phyloP scores from a whole-genome alignment of 2,888 invertebrate species.

The Andricus curvator region DNA sequence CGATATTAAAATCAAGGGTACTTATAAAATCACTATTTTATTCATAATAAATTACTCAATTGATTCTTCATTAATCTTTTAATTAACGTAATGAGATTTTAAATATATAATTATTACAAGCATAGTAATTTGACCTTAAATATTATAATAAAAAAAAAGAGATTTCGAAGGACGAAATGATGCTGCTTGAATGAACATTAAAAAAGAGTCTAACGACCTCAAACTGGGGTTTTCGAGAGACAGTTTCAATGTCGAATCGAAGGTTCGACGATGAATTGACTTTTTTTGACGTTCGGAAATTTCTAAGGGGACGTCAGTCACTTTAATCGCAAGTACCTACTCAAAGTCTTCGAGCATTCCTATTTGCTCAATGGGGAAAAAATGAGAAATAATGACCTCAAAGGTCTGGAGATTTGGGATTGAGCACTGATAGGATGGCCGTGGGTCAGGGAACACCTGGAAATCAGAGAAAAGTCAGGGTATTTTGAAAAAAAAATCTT shows the following conservation, averaged over 20 bases:
- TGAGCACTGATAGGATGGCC: background rate
- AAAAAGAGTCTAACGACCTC: background rate
- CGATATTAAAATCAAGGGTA: background rate
- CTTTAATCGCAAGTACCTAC: background rate
- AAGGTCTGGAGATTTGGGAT: background rate
- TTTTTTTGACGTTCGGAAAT: background rate
- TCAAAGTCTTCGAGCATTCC: background rate
- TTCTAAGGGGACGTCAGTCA: slow-evolving; percentile 1
- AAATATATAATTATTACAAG: background rate
- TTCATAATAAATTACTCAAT: background rate
- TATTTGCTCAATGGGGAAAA: background rate
- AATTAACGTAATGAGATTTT: background rate
- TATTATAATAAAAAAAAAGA: background rate
- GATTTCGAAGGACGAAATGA: background rate
- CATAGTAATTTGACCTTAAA: too few relatives aligned
- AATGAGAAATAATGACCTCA: background rate
- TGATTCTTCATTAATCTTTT: background rate
- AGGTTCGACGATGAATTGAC: slow-evolving; percentile 13
- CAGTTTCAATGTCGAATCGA: slow-evolving; percentile 24
- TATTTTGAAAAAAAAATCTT: too few relatives aligned
- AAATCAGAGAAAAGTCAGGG: too few relatives aligned
- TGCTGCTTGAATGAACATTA: background rate
- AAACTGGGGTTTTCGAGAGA: slow-evolving; percentile 1
- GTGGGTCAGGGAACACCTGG: too few relatives aligned
- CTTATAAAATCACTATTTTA: background rate